These are phyloP conservation scores for Scomberomorus guttatus DNA, from an alignment of 2,797 vertebrate species.

Conservation along the genomic window DNA sequence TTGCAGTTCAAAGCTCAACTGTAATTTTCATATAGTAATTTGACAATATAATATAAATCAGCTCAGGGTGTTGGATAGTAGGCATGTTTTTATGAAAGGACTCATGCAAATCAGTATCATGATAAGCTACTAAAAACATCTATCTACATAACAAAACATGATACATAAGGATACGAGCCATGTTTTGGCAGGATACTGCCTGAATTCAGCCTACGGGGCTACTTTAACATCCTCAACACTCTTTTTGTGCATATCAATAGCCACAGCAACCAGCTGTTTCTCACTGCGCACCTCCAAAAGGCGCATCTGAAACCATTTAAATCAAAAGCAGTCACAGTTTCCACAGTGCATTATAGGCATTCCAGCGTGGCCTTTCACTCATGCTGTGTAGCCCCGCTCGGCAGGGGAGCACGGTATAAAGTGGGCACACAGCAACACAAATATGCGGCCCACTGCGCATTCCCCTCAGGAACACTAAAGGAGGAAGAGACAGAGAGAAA, in stretches of 20 bases:
- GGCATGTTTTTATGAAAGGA: slow-evolving; percentile 36
- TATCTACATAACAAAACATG: slow-evolving; percentile 60
- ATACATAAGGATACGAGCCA: slow-evolving; percentile 43
- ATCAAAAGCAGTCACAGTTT: slow-evolving; percentile 87
- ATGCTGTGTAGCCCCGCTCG: slow-evolving; percentile 74
- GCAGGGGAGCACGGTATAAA: slow-evolving; percentile 78
- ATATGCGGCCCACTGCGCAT: slow-evolving; percentile 72
- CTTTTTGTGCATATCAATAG: slow-evolving; percentile 79
- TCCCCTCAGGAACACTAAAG: slow-evolving; percentile 69
- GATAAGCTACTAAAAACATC: slow-evolving; percentile 61
- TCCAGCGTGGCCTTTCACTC: slow-evolving; percentile 81
- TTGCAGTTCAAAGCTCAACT: slow-evolving; percentile 64
- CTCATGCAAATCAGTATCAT: slow-evolving; percentile 34
- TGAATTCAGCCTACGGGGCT: slow-evolving; percentile 56
- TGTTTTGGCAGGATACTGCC: slow-evolving; percentile 53
- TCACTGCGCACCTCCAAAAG: slow-evolving; percentile 77
- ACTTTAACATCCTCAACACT: slow-evolving; percentile 68
- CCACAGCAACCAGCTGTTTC: slow-evolving; percentile 83
- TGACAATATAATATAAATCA: slow-evolving; percentile 43
- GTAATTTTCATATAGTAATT: slow-evolving; percentile 59
- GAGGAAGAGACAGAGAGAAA: slow-evolving; percentile 36
- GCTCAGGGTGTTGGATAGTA: slow-evolving; percentile 27
- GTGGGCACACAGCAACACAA: slow-evolving; percentile 81
- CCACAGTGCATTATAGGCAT: slow-evolving; percentile 83
- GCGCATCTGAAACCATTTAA: slow-evolving; percentile 88